Evolutionary conservation across 2,113 vertebrate species (phyloP), one percentile per base, ranked within the genome.

Genomic region (Brachyhypopomus occidentalis): DNA sequence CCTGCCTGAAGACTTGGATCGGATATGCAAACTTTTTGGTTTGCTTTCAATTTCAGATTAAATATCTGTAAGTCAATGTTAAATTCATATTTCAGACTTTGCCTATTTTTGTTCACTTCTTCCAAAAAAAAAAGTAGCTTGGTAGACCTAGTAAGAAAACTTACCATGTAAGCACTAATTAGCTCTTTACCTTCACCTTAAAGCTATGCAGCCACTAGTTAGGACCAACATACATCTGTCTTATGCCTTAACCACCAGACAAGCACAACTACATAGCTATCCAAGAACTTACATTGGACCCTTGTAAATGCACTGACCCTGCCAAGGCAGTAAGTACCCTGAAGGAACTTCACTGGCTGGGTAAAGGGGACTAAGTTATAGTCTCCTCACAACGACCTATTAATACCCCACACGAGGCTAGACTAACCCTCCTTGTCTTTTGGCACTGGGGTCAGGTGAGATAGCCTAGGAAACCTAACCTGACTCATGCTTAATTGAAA

Each of bases 391-490:
- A 71, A 48, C 56, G 20, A 8, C 59, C 78, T 76, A 77, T 80
- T 80, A 66, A 80, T 84, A 84, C 48, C 78, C 19, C 23, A 48
- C 45, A 58, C 17, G 72, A 59, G 30, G 75, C 55, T 72, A 16
- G 55, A 22, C 34, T 72, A 72, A 59, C 48, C 55, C 60, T 75
- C 63, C 30, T 30, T 30, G 9, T 64, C 23, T 41, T 77, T 66
- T 64, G 19, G 63, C 60, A 77, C 41, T 3, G n/a, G 55, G 41
- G 38, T 8, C 58, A 64, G 59, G 6, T 59, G 34, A 64, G 41
- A 22, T 58, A 38, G 76, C 6, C 52, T 30, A 27, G 34, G 19
- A 22, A 45, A 52, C 30, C 23, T 55, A 27, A 34, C 30, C 30
- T 36, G 63, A 34, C 14, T 34, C 30, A 67, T 36, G 25, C 27